Base-by-base conservation (phyloP, 2,888 invertebrate genomes). In the Meganola albula region DNA sequence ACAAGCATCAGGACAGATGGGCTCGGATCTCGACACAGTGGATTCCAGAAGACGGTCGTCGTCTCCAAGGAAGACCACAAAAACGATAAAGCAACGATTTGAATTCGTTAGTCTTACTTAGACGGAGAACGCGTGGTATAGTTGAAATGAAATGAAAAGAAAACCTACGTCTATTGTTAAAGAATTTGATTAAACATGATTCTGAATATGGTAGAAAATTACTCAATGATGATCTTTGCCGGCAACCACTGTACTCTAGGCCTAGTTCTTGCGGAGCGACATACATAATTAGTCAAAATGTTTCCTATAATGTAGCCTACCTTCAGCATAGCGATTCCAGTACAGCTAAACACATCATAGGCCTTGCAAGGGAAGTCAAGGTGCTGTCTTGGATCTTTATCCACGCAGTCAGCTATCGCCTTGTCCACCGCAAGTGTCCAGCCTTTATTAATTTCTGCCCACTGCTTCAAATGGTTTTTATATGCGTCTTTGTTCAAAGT, bases 321-420 rank as follows among this genome's bases (percentile, higher is more conserved):
- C 75, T 84, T 85, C 14, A 85, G 39, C 73, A 85, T 72, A 46
- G 84, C 79, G 12, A 83, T 82, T 0, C 82, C 77, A 10, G 84
- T 83, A 35, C 84, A 85, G 11, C 78, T 67, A 31, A 84, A 84
- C 0, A 83, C 79, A 33, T 85, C 84, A 31, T 84, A 83, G 0
- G 83, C 79, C 26, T 63, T 72, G 50, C 84, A 85, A 1, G 83
- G 74, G 7, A 59, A 57, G 29, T 69, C 69, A 12, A 84, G 44
- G 31, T 82, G 72, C 39, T 84, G 83, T 13, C 83, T 62, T 1
- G 80, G 48, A 6, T 83, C 77, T 3, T 49, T 72, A 3, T 84
- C 74, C 0, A 84, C 70, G 25, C 84, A 85, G 37, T 84, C 84
- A 0, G 44, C 56, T 2, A 84, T 73, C 0, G 71, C 83, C 25